Conservation (phyloP, 2,113 vertebrate genomes). For the Osmerus eperlanus region DNA sequence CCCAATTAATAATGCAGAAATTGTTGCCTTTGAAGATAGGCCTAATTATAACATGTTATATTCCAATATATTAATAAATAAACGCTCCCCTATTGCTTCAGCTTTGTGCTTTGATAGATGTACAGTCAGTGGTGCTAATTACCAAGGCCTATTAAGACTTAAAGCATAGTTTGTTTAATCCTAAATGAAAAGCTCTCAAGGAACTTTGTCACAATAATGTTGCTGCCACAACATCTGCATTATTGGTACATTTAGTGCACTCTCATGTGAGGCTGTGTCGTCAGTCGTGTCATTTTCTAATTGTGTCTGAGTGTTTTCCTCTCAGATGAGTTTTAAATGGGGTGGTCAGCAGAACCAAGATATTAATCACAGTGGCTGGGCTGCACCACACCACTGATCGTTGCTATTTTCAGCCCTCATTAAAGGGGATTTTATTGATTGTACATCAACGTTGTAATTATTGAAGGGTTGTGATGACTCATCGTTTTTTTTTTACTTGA, state of each 20-base stretch:
- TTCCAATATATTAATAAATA: too few species aligned
- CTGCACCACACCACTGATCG: conserved; percentile 42
- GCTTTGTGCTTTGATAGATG: conserved; percentile 4
- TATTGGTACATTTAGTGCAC: conserved; percentile 37
- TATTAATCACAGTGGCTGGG: conserved; percentile 50
- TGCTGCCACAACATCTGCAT: conserved; percentile 17
- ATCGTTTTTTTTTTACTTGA: background rate
- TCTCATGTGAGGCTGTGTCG: conserved; percentile 36
- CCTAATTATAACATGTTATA: too few species aligned
- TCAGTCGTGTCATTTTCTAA: conserved; percentile 37
- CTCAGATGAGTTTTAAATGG: conserved; percentile 45
- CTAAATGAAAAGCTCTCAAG: conserved; percentile 6
- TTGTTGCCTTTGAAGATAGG: too few species aligned
- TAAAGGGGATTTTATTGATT: conserved; percentile 61
- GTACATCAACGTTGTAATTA: conserved; percentile 60
- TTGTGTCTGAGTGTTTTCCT: conserved; percentile 41
- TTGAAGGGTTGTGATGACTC: conserved; percentile 38
- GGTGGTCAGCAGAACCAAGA: conserved; percentile 45
- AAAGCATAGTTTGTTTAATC: conserved; percentile 12
- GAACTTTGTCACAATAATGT: background rate
- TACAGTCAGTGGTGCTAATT: background rate
- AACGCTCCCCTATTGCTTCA: background rate
- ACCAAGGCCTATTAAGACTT: background rate
- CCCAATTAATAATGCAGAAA: too few species aligned
- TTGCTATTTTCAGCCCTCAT: conserved; percentile 44